A percentile compares a stretch with the other conserved stretches of the same genome.
Conservation (phyloP, 2,797 vertebrate genomes). For the Silurus lanzhouensis region DNA sequence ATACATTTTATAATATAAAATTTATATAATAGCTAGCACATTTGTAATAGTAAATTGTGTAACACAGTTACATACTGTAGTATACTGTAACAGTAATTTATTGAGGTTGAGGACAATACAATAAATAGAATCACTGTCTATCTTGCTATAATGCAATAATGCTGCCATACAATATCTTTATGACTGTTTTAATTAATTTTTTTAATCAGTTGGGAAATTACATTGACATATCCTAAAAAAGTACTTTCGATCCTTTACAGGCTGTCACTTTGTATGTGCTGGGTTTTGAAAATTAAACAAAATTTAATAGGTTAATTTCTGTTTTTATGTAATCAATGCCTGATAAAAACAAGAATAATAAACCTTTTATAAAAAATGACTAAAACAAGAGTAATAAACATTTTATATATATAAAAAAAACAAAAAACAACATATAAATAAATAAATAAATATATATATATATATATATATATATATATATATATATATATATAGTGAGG, state of each 20-base stretch:
- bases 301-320: not conserved
- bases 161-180: not conserved
- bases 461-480: too few relatives aligned
- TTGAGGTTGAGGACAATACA: not conserved
- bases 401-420: too few relatives aligned
- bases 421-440: too few relatives aligned
- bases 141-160: not conserved
- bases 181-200: not conserved
- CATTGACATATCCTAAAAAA: not conserved
- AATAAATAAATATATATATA: too few relatives aligned
- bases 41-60: not conserved
- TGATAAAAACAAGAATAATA: too few relatives aligned
- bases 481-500: too few relatives aligned
- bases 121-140: not conserved
- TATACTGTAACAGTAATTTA: not conserved
- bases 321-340: not conserved
- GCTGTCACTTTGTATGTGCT: not conserved
- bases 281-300: not conserved
- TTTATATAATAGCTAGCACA: too few relatives aligned
- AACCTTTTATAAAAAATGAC: too few relatives aligned
- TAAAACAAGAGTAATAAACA: too few relatives aligned
- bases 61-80: not conserved
- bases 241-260: not conserved
- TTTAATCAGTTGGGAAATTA: not conserved
- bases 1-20: too few relatives aligned